A percentile compares a stretch with the other conserved stretches of the same genome.
phyloP scores from a whole-genome alignment of 1,140 invertebrate genomes.

The Telenomus remus region DNA sequence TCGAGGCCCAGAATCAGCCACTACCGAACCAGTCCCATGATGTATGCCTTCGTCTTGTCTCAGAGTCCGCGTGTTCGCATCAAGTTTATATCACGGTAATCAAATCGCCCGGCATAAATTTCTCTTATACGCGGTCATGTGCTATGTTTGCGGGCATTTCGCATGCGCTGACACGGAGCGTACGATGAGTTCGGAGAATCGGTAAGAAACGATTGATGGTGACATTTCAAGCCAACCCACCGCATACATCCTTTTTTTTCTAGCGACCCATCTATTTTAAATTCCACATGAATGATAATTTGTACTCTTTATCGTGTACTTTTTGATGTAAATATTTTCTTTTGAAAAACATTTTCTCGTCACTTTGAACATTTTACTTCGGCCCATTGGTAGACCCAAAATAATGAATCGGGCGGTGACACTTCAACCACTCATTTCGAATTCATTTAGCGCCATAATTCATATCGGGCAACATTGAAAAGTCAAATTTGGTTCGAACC shows the following conservation, averaged over 20 bases:
- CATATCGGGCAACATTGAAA: constrained; percentile 50
- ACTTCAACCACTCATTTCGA: constrained; percentile 38
- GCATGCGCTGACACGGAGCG: constrained; percentile 54
- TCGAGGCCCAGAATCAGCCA: constrained; percentile 50
- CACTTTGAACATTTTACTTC: constrained; percentile 2
- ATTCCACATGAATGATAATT: constrained; percentile 41
- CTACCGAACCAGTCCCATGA: constrained; percentile 68
- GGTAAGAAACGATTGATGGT: constrained; percentile 58
- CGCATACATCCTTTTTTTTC: constrained; percentile 45
- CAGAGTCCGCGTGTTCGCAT: constrained; percentile 67
- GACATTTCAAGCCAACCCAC: constrained; percentile 50
- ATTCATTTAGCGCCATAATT: constrained; percentile 53
- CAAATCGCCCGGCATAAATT: constrained; percentile 75
- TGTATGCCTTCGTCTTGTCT: constrained; percentile 74
- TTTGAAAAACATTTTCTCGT: constrained; percentile 1
- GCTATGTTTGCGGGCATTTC: constrained; percentile 55
- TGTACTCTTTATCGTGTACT: constrained; percentile 19
- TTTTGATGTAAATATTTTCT: constrained; percentile 25
- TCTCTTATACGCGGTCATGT: constrained; percentile 70
- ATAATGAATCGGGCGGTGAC: background rate
- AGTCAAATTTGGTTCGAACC: constrained; percentile 53
- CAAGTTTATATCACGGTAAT: constrained; percentile 75
- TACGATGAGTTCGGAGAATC: constrained; percentile 59
- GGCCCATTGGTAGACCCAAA: background rate
- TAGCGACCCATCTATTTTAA: constrained; percentile 35